Evolutionary conservation across 2,797 vertebrate species (phyloP), one percentile per base, ranked within the genome.

Genomic region (Corythornis leucogaster): DNA sequence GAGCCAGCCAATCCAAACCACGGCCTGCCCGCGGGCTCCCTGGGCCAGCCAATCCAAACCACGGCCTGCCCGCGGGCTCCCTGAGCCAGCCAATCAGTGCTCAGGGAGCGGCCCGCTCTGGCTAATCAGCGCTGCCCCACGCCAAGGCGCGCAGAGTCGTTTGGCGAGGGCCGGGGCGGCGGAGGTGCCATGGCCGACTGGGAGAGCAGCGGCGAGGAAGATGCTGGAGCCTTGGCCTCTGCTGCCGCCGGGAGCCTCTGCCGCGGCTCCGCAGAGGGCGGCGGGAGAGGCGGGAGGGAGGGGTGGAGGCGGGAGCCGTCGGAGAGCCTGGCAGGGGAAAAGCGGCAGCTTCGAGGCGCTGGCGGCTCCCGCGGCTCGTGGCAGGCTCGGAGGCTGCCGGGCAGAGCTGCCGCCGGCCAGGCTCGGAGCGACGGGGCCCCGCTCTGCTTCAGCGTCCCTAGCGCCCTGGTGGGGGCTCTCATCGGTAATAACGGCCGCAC

Each of bases 381-480:
- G 17, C 19, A 28, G 48, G 42, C 14, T 11, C 48, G 5, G n/a
- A n/a, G 51, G 31, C n/a, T 11, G 55, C 15, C 8, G 11, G 4
- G 28, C 10, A 40, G 40, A 38, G 42, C 21, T 12, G 46, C 3
- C n/a, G 11, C 19, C 25, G 31, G n/a, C 30, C 43, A 3, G 5
- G 16, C 6, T n/a, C 8, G 5, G 38, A 42, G 11, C 6, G 20
- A 21, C 2, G 63, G 30, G 4, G 76, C 50, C 2, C 92, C 97
- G 2, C 83, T 98, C 25, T 96, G 92, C 30, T 96, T 99, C 30
- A 80, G 13, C 2, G 83, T 99, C 42, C 97, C 98, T 13, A 98
- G 55, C 12, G 46, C 95, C 1, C 74, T 94, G 12, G 82, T 99
- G 3, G 98, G 99, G 14, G 93, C 95, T 9, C 91, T 99, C n/a